Evolutionary conservation across 1,140 invertebrate species (phyloP).

Genomic region (Lasaia peninsularis): DNA sequence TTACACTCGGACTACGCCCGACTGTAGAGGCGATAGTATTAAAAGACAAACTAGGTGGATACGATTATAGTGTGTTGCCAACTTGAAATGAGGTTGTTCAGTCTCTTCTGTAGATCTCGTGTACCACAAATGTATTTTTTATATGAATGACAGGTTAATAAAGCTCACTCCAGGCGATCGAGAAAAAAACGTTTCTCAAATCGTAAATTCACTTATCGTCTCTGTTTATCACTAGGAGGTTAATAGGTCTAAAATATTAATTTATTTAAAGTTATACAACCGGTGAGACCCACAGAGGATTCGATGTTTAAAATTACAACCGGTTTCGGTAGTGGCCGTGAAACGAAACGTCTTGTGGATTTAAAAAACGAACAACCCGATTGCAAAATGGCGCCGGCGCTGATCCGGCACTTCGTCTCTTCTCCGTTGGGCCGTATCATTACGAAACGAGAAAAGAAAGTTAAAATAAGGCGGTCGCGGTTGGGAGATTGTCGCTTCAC

Average conservation of each 20-base stretch:
- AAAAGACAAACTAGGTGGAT: too few species aligned
- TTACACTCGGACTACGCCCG: too few species aligned
- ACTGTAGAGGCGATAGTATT: conserved; percentile 17
- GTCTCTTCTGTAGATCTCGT: too few species aligned
- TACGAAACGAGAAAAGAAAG: conserved; percentile 74
- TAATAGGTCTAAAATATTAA: too few species aligned
- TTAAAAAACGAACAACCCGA: conserved; percentile 39
- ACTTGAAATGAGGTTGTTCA: too few species aligned
- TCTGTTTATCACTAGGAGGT: too few species aligned
- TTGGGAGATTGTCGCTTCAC: conserved; percentile 53
- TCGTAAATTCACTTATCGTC: too few species aligned
- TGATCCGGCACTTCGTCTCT: conserved; percentile 40
- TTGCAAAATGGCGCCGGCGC: conserved; percentile 45
- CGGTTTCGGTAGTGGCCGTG: conserved; percentile 23
- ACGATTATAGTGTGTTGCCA: too few species aligned
- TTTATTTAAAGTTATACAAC: not conserved
- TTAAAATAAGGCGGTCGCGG: conserved; percentile 47
- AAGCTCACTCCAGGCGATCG: too few species aligned
- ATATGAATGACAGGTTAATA: too few species aligned
- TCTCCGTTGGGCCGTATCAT: conserved; percentile 58
- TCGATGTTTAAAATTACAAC: conserved; percentile 12
- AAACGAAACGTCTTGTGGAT: conserved; percentile 26
- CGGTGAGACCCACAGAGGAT: not conserved
- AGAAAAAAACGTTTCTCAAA: too few species aligned
- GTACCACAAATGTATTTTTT: too few species aligned